phyloP scores from a whole-genome alignment of 2,797 vertebrate genomes.

The Discoglossus pictus region DNA sequence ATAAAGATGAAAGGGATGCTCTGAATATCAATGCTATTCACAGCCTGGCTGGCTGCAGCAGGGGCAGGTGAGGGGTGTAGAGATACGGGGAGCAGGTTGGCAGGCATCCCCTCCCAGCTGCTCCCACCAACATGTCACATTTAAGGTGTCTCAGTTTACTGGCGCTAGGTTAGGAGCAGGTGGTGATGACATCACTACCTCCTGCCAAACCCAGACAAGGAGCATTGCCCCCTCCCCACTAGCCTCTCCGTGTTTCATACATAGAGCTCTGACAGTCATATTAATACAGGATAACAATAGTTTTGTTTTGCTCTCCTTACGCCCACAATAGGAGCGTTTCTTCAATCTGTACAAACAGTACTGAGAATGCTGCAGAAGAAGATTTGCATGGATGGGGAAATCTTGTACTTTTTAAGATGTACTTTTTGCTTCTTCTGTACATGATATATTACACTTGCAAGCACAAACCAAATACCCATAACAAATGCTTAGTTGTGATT shows the following conservation, averaged over 20 bases:
- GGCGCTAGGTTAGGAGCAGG: conserved; percentile 27
- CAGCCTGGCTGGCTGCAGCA: conserved; percentile 18
- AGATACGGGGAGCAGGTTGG: conserved; percentile 31
- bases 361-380: background rate
- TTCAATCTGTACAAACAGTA: background rate
- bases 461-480: background rate
- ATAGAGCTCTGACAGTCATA: no score
- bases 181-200: conserved; percentile 16
- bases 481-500: background rate
- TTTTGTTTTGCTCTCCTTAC: background rate
- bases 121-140: conserved; percentile 43
- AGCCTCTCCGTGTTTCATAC: background rate
- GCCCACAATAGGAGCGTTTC: background rate
- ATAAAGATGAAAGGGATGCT: conserved; percentile 38
- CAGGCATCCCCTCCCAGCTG: conserved; percentile 27
- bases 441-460: conserved; percentile 2
- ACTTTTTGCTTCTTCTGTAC: no score
- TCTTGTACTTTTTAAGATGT: background rate
- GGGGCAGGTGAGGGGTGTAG: conserved; percentile 27
- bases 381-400: background rate
- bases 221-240: background rate
- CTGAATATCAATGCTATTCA: conserved; percentile 34
- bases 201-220: conserved; percentile 4
- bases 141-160: conserved; percentile 36
- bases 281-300: background rate